These are phyloP conservation scores for Oxycera nigricornis DNA, from an alignment of 2,888 invertebrate genomes.

Conservation along the genomic window DNA sequence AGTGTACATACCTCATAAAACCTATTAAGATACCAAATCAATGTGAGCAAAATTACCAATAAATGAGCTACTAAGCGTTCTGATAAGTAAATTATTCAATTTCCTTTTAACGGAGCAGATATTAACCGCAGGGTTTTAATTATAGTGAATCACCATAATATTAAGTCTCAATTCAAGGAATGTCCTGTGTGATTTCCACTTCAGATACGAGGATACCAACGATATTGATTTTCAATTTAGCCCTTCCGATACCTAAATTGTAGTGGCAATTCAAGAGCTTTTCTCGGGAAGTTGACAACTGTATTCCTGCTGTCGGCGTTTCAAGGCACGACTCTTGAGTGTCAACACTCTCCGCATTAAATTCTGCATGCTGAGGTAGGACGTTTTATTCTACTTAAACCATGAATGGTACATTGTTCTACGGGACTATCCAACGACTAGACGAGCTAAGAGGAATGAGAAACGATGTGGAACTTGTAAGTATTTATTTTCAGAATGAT, in stretches of 20 bases:
- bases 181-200: slow-evolving; percentile 14
- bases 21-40: no score
- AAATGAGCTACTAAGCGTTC: no score
- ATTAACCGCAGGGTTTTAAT: background rate
- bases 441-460: background rate
- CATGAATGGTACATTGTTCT: background rate
- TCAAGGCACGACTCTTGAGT: background rate
- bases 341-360: background rate
- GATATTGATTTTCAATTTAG: slow-evolving; percentile 21
- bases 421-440: background rate
- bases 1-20: no score
- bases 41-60: no score
- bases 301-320: background rate
- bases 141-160: background rate
- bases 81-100: background rate
- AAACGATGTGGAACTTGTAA: background rate
- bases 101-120: background rate
- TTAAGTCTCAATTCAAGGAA: background rate
- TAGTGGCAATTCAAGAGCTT: slow-evolving; percentile 13
- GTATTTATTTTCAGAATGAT: background rate
- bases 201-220: background rate
- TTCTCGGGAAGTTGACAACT: background rate
- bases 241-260: slow-evolving; percentile 4
- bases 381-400: background rate
- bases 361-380: background rate